Percentiles rank a stretch among this genome's conserved stretches.
Conservation (phyloP, 1,140 invertebrate genomes). For the Atta texana region DNA sequence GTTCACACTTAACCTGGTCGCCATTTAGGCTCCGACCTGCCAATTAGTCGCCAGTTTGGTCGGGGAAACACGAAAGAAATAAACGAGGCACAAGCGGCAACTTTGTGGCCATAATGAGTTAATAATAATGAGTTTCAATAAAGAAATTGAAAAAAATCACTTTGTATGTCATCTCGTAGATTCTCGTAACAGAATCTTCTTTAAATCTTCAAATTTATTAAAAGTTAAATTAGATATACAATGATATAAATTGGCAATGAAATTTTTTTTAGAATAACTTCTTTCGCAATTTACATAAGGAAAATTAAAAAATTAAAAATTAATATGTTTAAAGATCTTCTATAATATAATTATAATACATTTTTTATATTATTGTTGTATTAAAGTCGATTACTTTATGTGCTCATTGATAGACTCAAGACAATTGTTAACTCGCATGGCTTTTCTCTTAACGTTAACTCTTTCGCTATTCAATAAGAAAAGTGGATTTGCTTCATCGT, state of each 20-base stretch:
- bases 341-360: background rate
- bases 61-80: constrained; percentile 27
- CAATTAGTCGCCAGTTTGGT: constrained; percentile 69
- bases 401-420: background rate
- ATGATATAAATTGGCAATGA: background rate
- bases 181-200: constrained; percentile 1
- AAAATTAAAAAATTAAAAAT: background rate
- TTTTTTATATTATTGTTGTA: background rate
- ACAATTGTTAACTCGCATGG: background rate
- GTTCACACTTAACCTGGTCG: constrained; percentile 61
- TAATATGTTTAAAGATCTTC: background rate
- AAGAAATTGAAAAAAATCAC: constrained; percentile 18
- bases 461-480: constrained; percentile 17
- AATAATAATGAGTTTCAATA: constrained; percentile 30
- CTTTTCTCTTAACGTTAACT: too few relatives aligned
- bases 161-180: background rate
- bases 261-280: background rate
- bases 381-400: background rate
- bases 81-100: background rate
- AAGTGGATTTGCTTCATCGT: background rate
- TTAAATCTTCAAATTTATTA: constrained; percentile 6
- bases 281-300: background rate
- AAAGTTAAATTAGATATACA: background rate
- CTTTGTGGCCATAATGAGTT: constrained; percentile 3
- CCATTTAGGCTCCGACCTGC: constrained; percentile 57